Evolutionary conservation across 2,797 vertebrate genomes (phyloP), one percentile per base, ranked within the genome.

Genomic region (Rousettus madagascariensis): DNA sequence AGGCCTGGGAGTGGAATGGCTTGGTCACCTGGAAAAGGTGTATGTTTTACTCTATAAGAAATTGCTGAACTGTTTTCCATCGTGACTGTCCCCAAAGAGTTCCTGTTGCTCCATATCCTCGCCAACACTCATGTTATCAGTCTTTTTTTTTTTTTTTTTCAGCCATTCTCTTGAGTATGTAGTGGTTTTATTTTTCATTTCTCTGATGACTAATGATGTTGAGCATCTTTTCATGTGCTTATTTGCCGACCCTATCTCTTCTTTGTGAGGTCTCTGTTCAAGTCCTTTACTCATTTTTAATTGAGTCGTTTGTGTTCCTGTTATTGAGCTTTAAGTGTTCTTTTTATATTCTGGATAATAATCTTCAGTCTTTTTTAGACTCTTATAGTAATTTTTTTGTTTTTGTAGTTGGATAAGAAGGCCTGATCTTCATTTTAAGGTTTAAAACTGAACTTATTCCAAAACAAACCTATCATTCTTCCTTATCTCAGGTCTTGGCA

Each of bases 391-490:
- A 69, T 91, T 53, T 92, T 51, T 84, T 0, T 84, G 74, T 92
- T 72, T 90, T 88, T 91, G 9, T 72, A 85, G 55, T 59, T 15
- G 49, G 38, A 20, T 68, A 63, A 79, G 71, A 93, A 86, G 43
- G 26, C 26, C 19, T 53, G 63, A 26, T 85, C 36, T 96, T 95
- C 19, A 30, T 92, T 92, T 87, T 57, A 65, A 6, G 68, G 13
- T 88, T 95, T 68, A 94, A 91, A 92, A 90, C 36, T 33, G 24
- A 91, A 57, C 68, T 75, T 16, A 24, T 57, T 84, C 78, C 46
- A 28, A 82, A 91, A 86, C n/a, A 90, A 51, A n/a, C 51, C n/a
- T 79, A 7, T 77, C 84, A 30, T 78, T 72, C 66, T 86, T 59
- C 46, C 17, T 94, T 69, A 68, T 83, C 72, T 95, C 55, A 43